Conservation (phyloP, 2,888 invertebrate species). For the Coenonympha arcania region DNA sequence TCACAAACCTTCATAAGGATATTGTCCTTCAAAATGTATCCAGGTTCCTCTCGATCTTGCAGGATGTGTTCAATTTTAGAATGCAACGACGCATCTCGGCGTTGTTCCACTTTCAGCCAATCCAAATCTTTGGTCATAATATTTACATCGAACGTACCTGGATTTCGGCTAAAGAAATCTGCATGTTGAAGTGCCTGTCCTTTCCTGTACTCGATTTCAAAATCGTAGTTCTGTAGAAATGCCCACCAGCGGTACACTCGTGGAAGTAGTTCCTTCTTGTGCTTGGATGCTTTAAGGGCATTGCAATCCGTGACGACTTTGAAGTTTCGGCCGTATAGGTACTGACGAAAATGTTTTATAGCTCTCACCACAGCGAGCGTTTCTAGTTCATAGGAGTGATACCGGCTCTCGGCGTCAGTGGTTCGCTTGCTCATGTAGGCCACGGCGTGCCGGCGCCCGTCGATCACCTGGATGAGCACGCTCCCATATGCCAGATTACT, state of each 20-base stretch:
- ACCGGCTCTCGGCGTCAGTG: no score
- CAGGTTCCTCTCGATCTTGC: no score
- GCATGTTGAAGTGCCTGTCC: slow-evolving; percentile 23
- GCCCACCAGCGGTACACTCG: slow-evolving; percentile 37
- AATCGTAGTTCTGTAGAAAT: slow-evolving; percentile 32
- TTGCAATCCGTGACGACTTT: slow-evolving; percentile 34
- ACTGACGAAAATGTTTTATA: slow-evolving; percentile 35
- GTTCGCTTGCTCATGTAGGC: slow-evolving; percentile 25
- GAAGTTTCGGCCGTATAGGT: slow-evolving; percentile 29
- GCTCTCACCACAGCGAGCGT: slow-evolving; percentile 31
- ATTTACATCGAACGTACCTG: slow-evolving; percentile 10
- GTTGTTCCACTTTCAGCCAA: slow-evolving; percentile 26
- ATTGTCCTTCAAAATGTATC: no score
- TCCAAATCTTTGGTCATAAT: slow-evolving; percentile 18
- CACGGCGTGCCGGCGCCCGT: slow-evolving; percentile 19
- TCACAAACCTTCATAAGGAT: no score
- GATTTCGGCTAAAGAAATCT: slow-evolving; percentile 27
- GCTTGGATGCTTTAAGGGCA: slow-evolving; percentile 33
- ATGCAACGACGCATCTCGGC: slow-evolving; percentile 20
- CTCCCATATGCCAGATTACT: slow-evolving; percentile 31
- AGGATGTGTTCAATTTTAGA: slow-evolving; percentile 21
- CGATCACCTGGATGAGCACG: slow-evolving; percentile 14
- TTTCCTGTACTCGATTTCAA: no score
- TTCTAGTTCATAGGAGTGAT: slow-evolving; percentile 31
- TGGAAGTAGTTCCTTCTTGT: slow-evolving; percentile 33